These are phyloP conservation scores for Ennomos fuscantarius DNA, from an alignment of 2,888 invertebrate genomes.

Conservation along the genomic window DNA sequence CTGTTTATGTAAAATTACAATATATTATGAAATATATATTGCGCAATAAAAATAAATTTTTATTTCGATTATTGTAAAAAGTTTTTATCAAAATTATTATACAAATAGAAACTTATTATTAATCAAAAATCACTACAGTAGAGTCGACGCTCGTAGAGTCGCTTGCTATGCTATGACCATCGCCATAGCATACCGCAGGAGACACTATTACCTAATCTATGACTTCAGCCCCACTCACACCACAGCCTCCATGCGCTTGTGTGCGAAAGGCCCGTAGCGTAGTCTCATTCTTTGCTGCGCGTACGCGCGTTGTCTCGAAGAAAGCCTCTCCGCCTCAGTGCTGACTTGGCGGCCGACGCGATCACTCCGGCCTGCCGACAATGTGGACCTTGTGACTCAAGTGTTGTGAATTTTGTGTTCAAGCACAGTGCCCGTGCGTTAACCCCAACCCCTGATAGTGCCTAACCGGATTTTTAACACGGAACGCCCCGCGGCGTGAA, in stretches of 20 bases:
- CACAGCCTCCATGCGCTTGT: conserved; percentile 45
- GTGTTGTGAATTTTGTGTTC: conserved; percentile 79
- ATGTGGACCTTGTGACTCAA: conserved; percentile 77
- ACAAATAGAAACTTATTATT: no score
- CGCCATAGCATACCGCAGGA: conserved; percentile 29
- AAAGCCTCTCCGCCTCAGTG: conserved; percentile 71
- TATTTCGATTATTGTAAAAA: no score
- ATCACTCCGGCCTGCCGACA: conserved; percentile 76
- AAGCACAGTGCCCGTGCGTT: conserved; percentile 80
- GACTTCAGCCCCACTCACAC: conserved; percentile 44
- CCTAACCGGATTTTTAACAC: conserved; percentile 77
- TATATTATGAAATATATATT: no score
- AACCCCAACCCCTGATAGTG: conserved; percentile 83
- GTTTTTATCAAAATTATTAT: no score
- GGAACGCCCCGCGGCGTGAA: conserved; percentile 73
- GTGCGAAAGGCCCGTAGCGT: conserved; percentile 58
- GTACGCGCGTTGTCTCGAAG: conserved; percentile 72
- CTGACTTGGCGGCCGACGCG: conserved; percentile 80
- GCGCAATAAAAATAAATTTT: no score
- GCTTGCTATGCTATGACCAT: background rate
- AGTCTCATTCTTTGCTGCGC: conserved; percentile 74
- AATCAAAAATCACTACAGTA: background rate
- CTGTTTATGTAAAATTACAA: no score
- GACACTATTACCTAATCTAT: conserved; percentile 39
- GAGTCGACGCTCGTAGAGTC: background rate